Conservation (phyloP, 2,888 invertebrate genomes). For the Latrodectus elegans region DNA sequence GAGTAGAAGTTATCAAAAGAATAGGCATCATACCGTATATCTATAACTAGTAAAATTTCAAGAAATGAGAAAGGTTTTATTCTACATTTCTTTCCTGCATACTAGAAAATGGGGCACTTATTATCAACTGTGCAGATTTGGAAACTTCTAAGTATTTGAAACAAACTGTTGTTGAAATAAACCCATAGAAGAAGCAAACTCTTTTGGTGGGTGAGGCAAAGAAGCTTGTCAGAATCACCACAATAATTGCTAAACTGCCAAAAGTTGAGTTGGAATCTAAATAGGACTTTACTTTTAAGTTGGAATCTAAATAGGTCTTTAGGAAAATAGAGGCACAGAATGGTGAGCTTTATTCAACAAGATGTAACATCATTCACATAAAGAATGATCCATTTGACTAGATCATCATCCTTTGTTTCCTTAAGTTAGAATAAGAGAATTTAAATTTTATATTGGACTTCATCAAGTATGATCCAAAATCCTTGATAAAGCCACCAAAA, state of each 20-base stretch:
- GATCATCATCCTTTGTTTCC: background rate
- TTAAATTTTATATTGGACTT: background rate
- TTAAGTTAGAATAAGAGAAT: background rate
- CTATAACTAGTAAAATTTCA: background rate
- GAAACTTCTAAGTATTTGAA: background rate
- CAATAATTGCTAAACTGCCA: background rate
- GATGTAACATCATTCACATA: background rate
- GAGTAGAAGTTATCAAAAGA: background rate
- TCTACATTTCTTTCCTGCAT: background rate
- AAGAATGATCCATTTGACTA: background rate
- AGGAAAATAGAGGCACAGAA: conserved; percentile 1
- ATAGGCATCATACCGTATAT: background rate
- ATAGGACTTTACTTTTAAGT: background rate
- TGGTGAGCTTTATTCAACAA: background rate
- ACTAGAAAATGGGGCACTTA: conserved; percentile 11
- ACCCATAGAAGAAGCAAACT: conserved; percentile 7
- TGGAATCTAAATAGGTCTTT: background rate
- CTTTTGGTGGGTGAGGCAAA: conserved; percentile 14
- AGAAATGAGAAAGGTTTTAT: background rate
- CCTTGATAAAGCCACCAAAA: background rate
- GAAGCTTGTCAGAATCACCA: conserved; percentile 7
- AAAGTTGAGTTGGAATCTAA: background rate
- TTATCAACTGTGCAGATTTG: conserved; percentile 20
- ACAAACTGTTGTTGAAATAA: conserved; percentile 5
- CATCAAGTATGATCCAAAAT: background rate